Conservation (phyloP, 2,797 vertebrate genomes). For the Protosalanx chinensis region DNA sequence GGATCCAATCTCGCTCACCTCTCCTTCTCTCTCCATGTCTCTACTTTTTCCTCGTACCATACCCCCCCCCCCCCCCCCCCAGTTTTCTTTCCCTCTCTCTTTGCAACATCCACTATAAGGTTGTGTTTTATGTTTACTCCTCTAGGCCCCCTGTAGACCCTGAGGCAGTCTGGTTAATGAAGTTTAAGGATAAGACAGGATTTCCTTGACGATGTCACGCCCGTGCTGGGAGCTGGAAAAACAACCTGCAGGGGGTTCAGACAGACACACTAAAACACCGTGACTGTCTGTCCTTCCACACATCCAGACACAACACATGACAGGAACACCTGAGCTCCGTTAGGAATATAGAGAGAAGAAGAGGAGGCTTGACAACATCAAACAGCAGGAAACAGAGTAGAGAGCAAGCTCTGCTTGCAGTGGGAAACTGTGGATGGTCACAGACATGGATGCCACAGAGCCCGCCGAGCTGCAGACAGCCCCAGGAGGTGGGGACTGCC, state of each 20-base stretch:
- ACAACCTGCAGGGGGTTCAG: not conserved
- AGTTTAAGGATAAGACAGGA: not conserved
- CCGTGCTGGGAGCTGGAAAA: not conserved
- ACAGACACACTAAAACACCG: not conserved
- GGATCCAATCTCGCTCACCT: no score
- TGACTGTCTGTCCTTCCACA: not conserved
- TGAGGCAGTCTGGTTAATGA: not conserved
- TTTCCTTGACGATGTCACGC: not conserved
- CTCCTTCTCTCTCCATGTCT: not conserved
- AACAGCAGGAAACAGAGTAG: no score
- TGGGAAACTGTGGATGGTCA: no score
- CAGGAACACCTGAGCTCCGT: no score
- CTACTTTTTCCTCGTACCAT: not conserved
- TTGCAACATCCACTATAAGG: not conserved
- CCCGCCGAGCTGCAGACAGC: no score
- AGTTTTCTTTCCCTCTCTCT: not conserved
- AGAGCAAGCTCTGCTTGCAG: no score
- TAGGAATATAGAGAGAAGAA: no score
- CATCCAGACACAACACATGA: not conserved
- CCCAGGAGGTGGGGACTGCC: not conserved
- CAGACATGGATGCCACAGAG: no score
- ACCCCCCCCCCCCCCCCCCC: no score
- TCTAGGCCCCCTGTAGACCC: not conserved
- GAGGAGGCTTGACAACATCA: no score
- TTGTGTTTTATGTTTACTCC: not conserved